Conservation (phyloP, 2,113 vertebrate species). For the Dinomys branickii region DNA sequence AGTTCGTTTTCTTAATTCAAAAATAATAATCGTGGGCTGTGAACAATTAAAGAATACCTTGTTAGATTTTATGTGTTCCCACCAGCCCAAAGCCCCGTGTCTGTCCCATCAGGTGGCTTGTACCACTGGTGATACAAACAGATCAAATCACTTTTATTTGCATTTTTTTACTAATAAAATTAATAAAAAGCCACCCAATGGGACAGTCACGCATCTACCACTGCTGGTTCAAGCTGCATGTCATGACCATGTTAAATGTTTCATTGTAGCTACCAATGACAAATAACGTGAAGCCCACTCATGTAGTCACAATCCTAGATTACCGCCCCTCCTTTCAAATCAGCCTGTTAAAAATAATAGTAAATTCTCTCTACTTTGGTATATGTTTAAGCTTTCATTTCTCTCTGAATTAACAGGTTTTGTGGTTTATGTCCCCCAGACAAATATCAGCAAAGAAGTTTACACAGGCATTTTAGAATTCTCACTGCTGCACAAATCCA, state of each 20-base stretch:
- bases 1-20: slow-evolving; percentile 12
- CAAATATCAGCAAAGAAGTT: slow-evolving; percentile 27
- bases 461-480: slow-evolving; percentile 42
- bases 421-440: not conserved
- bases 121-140: not conserved
- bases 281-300: not conserved
- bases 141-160: not conserved
- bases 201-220: not conserved
- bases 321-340: slow-evolving; percentile 7
- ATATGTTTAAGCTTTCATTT: not conserved
- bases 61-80: not conserved
- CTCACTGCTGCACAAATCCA: slow-evolving; percentile 63
- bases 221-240: not conserved
- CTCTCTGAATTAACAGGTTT: slow-evolving; percentile 28
- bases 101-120: not conserved
- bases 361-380: slow-evolving; percentile 1
- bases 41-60: slow-evolving; percentile 33
- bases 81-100: not conserved
- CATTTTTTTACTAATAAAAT: not conserved
- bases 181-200: not conserved
- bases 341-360: not conserved
- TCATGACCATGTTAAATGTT: not conserved
- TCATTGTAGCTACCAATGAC: not conserved
- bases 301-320: not conserved
- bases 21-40: not conserved